These are phyloP conservation scores for Sitophilus oryzae DNA, from an alignment of 1,140 invertebrate species.

Conservation along the genomic window DNA sequence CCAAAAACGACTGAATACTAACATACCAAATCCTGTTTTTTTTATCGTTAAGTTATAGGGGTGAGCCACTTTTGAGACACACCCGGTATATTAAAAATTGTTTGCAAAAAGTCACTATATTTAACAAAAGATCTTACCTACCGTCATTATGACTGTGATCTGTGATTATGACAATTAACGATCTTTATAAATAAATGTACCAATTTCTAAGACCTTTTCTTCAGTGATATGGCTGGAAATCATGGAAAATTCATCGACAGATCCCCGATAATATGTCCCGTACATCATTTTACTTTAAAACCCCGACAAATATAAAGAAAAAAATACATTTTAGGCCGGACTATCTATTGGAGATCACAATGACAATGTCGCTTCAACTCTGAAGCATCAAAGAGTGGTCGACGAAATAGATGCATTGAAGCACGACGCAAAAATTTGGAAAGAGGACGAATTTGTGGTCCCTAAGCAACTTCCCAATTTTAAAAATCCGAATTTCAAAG, in stretches of 20 bases:
- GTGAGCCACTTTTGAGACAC: too few relatives aligned
- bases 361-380: slow-evolving; percentile 38
- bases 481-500: slow-evolving; percentile 40
- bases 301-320: background rate
- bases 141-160: too few relatives aligned
- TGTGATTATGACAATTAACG: too few relatives aligned
- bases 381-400: slow-evolving; percentile 46
- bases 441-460: slow-evolving; percentile 19
- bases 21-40: too few relatives aligned
- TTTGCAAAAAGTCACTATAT: too few relatives aligned
- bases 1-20: too few relatives aligned
- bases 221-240: slow-evolving; percentile 28
- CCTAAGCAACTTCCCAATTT: slow-evolving; percentile 37
- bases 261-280: slow-evolving; percentile 33
- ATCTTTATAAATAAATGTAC: too few relatives aligned
- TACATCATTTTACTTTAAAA: slow-evolving; percentile 15
- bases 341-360: slow-evolving; percentile 41
- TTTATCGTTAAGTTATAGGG: too few relatives aligned
- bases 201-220: too few relatives aligned
- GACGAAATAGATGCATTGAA: slow-evolving; percentile 47
- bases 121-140: too few relatives aligned
- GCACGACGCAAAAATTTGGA: slow-evolving; percentile 43
- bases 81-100: too few relatives aligned
- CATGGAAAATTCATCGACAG: slow-evolving; percentile 32
- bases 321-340: slow-evolving; percentile 41